phyloP scores from a whole-genome alignment of 1,140 invertebrate species.

The Drosophila kikkawai region DNA sequence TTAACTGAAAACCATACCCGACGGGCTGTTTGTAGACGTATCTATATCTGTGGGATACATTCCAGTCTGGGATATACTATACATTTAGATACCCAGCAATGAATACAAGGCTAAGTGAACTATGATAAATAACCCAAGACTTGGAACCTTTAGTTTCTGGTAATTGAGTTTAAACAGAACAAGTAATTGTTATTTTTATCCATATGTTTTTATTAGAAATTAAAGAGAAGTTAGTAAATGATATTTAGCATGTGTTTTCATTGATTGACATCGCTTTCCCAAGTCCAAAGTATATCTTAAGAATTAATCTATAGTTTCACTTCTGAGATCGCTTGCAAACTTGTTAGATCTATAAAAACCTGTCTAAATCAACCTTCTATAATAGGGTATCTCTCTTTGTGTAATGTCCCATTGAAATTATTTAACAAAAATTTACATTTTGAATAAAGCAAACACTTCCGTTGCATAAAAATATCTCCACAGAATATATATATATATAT shows the following conservation, averaged over 20 bases:
- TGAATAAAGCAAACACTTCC: conserved; percentile 56
- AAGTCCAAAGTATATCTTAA: background rate
- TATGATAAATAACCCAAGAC: background rate
- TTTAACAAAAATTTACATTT: conserved; percentile 51
- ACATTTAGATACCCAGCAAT: background rate
- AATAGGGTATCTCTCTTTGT: conserved; percentile 22
- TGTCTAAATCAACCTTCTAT: conserved; percentile 20
- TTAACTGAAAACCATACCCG: conserved; percentile 10
- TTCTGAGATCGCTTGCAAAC: conserved; percentile 1
- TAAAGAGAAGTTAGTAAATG: background rate
- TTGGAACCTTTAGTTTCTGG: background rate
- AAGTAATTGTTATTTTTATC: too few relatives aligned
- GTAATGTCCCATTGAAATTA: conserved; percentile 48
- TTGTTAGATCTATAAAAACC: conserved; percentile 1
- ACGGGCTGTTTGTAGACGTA: background rate
- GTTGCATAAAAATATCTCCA: conserved; percentile 35
- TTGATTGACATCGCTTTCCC: background rate
- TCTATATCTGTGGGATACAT: conserved; percentile 47
- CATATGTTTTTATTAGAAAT: too few relatives aligned
- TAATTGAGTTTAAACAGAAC: too few relatives aligned
- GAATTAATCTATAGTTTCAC: conserved; percentile 6
- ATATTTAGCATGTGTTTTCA: background rate
- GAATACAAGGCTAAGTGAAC: background rate
- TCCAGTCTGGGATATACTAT: conserved; percentile 7
- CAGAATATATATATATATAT: conserved; percentile 12